Conservation (phyloP, 1,140 invertebrate genomes). For the Bombus pyrosoma region DNA sequence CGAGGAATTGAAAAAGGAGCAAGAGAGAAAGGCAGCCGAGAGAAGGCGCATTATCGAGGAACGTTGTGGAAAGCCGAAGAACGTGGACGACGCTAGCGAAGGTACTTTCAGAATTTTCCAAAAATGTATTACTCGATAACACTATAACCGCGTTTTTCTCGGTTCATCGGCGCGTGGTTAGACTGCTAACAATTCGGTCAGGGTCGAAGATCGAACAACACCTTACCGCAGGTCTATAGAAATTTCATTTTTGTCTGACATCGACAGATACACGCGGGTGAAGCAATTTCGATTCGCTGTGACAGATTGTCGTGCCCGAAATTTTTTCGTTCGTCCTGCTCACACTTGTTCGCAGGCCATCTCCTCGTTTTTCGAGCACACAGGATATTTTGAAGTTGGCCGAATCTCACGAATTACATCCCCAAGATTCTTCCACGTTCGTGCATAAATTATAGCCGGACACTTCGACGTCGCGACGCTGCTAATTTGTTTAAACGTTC, state of each 20-base stretch:
- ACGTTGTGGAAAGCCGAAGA: slow-evolving; percentile 95
- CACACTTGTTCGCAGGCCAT: slow-evolving; percentile 33
- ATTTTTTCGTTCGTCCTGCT: neutral
- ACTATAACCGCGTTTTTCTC: neutral
- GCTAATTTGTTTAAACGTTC: neutral
- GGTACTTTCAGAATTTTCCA: slow-evolving; percentile 83
- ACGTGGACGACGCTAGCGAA: slow-evolving; percentile 96
- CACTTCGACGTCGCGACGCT: neutral
- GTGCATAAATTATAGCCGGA: neutral
- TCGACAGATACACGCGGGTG: neutral
- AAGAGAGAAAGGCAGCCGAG: slow-evolving; percentile 98
- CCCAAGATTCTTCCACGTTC: neutral
- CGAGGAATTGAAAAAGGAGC: slow-evolving; percentile 99
- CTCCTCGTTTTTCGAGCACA: slow-evolving; percentile 4
- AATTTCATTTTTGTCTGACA: neutral
- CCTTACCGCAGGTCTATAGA: neutral
- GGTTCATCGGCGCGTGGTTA: neutral
- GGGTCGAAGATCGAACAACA: slow-evolving; percentile 10
- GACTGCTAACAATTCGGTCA: slow-evolving; percentile 7
- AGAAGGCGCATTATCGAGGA: slow-evolving; percentile 98
- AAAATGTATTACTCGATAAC: neutral
- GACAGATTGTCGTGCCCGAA: neutral
- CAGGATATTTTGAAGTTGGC: neutral
- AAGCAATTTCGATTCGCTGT: neutral
- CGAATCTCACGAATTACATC: neutral